phyloP scores from a whole-genome alignment of 2,113 vertebrate species.

The Anhinga rufa region DNA sequence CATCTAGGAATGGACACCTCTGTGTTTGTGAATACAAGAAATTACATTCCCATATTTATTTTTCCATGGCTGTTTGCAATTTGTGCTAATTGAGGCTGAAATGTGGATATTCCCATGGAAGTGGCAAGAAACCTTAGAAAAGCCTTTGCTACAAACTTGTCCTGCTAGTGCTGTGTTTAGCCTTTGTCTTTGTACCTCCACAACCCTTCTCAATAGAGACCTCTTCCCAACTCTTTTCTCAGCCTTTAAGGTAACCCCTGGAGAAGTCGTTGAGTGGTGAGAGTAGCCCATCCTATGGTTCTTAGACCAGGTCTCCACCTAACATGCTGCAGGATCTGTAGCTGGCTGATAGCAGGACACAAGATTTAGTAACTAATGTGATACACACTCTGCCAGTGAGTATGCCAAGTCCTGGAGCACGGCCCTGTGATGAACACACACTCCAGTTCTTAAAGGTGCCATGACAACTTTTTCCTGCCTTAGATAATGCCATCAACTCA shows the following conservation, averaged over 20 bases:
- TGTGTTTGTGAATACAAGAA: background rate
- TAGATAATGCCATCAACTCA: background rate
- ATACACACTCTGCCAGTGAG: background rate
- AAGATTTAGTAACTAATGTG: background rate
- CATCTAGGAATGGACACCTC: background rate
- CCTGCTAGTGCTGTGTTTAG: background rate
- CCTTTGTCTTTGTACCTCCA: background rate
- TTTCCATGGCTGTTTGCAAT: background rate
- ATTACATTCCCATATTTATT: background rate
- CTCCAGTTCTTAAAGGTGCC: background rate
- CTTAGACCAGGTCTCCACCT: background rate
- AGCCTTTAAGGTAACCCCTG: background rate
- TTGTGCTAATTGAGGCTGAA: background rate
- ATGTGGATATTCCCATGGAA: background rate
- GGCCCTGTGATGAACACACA: background rate
- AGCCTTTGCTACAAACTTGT: background rate
- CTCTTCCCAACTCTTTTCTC: background rate
- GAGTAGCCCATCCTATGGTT: background rate
- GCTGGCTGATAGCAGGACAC: background rate
- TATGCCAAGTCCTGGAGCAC: background rate
- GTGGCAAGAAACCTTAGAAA: background rate
- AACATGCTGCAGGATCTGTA: background rate
- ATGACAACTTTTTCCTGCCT: background rate
- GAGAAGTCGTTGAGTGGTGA: background rate
- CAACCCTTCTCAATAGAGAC: background rate